Conservation (phyloP, 2,113 vertebrate genomes). For the Nycticorax nycticorax region DNA sequence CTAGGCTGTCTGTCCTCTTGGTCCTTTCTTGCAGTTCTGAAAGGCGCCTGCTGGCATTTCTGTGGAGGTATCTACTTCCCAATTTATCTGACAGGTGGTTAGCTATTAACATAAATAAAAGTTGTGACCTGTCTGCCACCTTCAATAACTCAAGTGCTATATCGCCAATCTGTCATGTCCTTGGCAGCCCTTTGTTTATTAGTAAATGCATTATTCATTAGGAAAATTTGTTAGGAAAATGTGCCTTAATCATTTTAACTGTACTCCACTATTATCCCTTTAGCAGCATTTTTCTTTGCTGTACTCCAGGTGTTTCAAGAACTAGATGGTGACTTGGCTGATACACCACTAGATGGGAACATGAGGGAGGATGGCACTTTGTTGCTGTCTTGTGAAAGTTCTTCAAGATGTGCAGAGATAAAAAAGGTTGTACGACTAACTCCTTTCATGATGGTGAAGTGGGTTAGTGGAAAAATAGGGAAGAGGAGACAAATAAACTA, state of each 20-base stretch:
- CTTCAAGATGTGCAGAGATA: neutral
- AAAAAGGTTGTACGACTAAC: neutral
- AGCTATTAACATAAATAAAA: constrained; percentile 59
- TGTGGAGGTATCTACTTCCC: constrained; percentile 5
- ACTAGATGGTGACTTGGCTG: neutral
- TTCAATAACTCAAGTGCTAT: constrained; percentile 50
- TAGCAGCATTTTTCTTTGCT: neutral
- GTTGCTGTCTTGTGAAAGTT: neutral
- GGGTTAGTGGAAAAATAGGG: neutral
- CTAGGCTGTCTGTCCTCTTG: neutral
- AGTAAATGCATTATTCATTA: constrained; percentile 59
- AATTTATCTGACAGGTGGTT: constrained; percentile 61
- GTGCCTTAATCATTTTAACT: neutral
- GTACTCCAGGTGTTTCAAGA: neutral
- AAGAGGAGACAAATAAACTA: neutral
- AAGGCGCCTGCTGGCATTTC: constrained; percentile 17
- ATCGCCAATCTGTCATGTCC: constrained; percentile 59
- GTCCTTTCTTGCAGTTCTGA: neutral
- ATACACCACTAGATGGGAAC: neutral
- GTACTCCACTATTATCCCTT: neutral
- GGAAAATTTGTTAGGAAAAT: constrained; percentile 34
- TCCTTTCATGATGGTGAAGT: neutral
- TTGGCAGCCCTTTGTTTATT: constrained; percentile 64
- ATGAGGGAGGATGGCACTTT: neutral
- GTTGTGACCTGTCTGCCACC: constrained; percentile 61